Evolutionary conservation across 2,888 invertebrate species (phyloP).

Genomic region (Dermolepida albohirtum): DNA sequence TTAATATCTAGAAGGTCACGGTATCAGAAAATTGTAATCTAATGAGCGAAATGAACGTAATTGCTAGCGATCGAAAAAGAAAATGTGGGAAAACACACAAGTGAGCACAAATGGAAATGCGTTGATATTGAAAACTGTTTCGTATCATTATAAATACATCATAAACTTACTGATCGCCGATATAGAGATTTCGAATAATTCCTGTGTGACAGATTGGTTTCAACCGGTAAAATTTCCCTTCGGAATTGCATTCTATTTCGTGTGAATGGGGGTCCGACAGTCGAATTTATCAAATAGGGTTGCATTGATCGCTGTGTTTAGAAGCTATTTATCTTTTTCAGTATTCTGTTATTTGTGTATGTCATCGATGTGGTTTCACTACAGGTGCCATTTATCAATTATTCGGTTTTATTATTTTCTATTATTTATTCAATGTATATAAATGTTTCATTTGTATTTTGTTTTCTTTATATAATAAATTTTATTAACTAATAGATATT

Average conservation of each 20-base stretch:
- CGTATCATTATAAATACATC: slow-evolving; percentile 58
- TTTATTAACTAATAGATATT: too few species aligned
- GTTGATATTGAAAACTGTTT: slow-evolving; percentile 49
- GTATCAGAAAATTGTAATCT: slow-evolving; percentile 45
- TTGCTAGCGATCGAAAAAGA: slow-evolving; percentile 37
- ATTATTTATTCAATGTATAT: slow-evolving; percentile 18
- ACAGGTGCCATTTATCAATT: slow-evolving; percentile 52
- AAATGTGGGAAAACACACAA: slow-evolving; percentile 52
- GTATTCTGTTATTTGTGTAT: slow-evolving; percentile 52
- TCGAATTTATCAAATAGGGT: slow-evolving; percentile 53
- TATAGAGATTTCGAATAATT: slow-evolving; percentile 52
- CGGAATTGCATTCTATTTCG: slow-evolving; percentile 60
- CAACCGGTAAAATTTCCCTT: slow-evolving; percentile 59
- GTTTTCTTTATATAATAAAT: too few species aligned
- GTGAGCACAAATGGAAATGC: slow-evolving; percentile 43
- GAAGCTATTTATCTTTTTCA: slow-evolving; percentile 1
- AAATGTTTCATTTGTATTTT: too few species aligned
- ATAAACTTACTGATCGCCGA: slow-evolving; percentile 59
- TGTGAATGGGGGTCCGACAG: slow-evolving; percentile 49
- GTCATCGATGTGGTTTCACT: slow-evolving; percentile 47
- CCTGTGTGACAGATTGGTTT: slow-evolving; percentile 58
- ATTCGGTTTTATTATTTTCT: slow-evolving; percentile 50
- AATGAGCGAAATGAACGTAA: slow-evolving; percentile 35
- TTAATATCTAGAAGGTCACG: slow-evolving; percentile 10
- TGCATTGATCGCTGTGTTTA: slow-evolving; percentile 55